Evolutionary conservation across 1,140 invertebrate species (phyloP).

Genomic region (Conus betulinus): DNA sequence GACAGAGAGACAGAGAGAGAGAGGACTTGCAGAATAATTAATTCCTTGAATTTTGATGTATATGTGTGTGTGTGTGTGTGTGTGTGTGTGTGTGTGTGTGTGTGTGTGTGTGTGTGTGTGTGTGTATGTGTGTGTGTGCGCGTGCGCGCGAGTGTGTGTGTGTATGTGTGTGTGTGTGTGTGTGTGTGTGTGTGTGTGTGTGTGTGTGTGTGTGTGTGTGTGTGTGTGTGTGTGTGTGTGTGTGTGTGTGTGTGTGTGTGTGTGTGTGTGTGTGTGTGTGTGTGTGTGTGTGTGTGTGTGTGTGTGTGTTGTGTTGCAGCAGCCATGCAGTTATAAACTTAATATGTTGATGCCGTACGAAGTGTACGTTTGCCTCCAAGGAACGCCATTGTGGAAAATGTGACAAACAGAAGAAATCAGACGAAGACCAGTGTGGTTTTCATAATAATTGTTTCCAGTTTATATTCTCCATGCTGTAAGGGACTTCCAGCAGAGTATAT

Average conservation of each 20-base stretch:
- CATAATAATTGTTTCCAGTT: no score
- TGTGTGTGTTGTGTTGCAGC: background rate
- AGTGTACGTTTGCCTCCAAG: no score
- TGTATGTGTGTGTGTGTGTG: slow-evolving; percentile 12
- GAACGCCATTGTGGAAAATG: no score
- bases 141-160: background rate
- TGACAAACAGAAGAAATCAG: no score
- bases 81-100: slow-evolving; percentile 14
- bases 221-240: slow-evolving; percentile 9
- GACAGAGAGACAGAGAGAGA: background rate
- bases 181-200: slow-evolving; percentile 7
- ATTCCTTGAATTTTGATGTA: background rate
- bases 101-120: slow-evolving; percentile 9
- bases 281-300: slow-evolving; percentile 9
- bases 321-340: no score
- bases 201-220: slow-evolving; percentile 7
- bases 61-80: background rate
- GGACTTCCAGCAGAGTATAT: no score
- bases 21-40: background rate
- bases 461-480: no score
- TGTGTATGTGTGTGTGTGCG: slow-evolving; percentile 14
- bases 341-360: no score
- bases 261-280: slow-evolving; percentile 6
- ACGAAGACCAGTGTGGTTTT: no score
- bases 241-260: background rate